phyloP scores from a whole-genome alignment of 2,888 invertebrate genomes.

The Chymomyza fuscimana region DNA sequence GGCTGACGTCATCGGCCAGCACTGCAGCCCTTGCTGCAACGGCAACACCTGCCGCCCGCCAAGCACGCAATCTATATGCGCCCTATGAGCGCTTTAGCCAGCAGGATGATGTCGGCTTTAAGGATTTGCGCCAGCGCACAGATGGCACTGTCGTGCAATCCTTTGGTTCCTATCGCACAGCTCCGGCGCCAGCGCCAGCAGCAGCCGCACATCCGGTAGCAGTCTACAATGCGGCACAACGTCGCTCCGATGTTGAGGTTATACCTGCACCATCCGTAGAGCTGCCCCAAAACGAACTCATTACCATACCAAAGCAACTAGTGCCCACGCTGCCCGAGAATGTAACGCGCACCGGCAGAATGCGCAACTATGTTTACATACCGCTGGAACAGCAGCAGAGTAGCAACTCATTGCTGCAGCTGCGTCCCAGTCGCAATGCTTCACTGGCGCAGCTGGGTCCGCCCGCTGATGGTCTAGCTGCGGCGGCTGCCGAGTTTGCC shows the following conservation, averaged over 20 bases:
- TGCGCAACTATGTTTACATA: constrained; percentile 77
- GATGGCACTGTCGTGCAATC: constrained; percentile 76
- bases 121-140: constrained; percentile 71
- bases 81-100: constrained; percentile 78
- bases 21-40: constrained; percentile 10
- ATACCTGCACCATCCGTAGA: constrained; percentile 69
- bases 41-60: constrained; percentile 37
- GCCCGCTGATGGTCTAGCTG: constrained; percentile 66
- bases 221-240: constrained; percentile 45
- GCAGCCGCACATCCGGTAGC: constrained; percentile 13
- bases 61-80: constrained; percentile 78
- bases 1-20: constrained; percentile 50
- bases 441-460: constrained; percentile 72
- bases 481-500: constrained; percentile 65
- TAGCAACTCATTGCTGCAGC: constrained; percentile 45
- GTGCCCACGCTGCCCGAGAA: constrained; percentile 70
- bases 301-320: constrained; percentile 74
- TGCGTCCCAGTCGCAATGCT: constrained; percentile 70
- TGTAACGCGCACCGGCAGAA: constrained; percentile 63
- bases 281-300: constrained; percentile 64
- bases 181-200: constrained; percentile 23
- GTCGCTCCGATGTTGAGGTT: constrained; percentile 73
- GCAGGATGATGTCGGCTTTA: constrained; percentile 76
- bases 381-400: constrained; percentile 63
- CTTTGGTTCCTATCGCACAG: constrained; percentile 77